phyloP scores from a whole-genome alignment of 1,140 invertebrate species.

The Andrena cerasifolii region DNA sequence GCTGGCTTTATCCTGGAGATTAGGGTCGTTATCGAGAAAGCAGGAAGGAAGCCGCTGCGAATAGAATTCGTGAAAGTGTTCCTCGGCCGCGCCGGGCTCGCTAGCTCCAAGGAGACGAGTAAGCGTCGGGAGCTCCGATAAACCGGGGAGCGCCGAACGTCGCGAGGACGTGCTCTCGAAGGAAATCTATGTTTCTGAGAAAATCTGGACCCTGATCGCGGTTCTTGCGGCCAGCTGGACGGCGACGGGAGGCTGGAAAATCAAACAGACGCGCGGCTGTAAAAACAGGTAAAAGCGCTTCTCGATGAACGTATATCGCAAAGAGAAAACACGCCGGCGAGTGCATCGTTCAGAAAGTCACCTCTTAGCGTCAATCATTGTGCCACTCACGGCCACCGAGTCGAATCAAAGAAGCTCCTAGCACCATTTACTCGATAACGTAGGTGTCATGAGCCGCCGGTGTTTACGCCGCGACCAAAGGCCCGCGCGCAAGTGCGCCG shows the following conservation, averaged over 20 bases:
- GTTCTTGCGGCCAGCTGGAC: too few relatives aligned
- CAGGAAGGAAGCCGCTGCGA: slow-evolving; percentile 25
- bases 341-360: slow-evolving; percentile 31
- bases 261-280: not conserved
- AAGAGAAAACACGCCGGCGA: slow-evolving; percentile 31
- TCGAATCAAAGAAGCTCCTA: slow-evolving; percentile 14
- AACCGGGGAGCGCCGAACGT: not conserved
- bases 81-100: not conserved
- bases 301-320: slow-evolving; percentile 27
- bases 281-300: slow-evolving; percentile 25
- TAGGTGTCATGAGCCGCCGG: not conserved
- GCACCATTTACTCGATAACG: slow-evolving; percentile 22
- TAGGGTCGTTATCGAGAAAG: slow-evolving; percentile 46
- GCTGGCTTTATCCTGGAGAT: slow-evolving; percentile 20
- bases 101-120: not conserved
- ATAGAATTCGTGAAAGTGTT: slow-evolving; percentile 48
- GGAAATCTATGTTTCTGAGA: not conserved
- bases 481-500: too few relatives aligned
- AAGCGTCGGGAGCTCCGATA: too few relatives aligned
- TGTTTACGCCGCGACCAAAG: not conserved
- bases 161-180: not conserved
- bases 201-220: not conserved
- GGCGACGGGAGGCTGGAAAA: slow-evolving; percentile 1
- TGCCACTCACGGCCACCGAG: slow-evolving; percentile 15
- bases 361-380: slow-evolving; percentile 44